Evolutionary conservation across 2,888 invertebrate genomes (phyloP), one percentile per base, ranked within the genome.

Genomic region (Bombylius major): DNA sequence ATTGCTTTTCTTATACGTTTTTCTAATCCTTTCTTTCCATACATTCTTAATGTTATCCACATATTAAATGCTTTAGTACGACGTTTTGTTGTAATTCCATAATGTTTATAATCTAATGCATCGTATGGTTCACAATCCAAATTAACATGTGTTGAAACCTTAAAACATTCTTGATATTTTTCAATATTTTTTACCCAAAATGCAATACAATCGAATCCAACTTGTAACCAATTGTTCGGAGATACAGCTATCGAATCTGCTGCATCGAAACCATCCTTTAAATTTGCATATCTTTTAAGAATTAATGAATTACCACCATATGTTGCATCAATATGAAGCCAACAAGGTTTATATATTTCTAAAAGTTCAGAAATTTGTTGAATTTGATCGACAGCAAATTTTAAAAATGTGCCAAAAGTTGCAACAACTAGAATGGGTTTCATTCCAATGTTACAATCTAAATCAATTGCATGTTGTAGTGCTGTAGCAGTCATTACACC

Each of bases 241-340:
- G 89, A 89, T 23, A 85, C 84, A 68, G 87, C 87, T 72, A 89
- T 85, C 0, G 88, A 88, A 66, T 84, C 82, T 0, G 85, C 87
- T 66, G 82, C 79, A 73, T 87, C 78, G 42, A 82, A 76, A 1
- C 82, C 82, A 5, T 75, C 72, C 72, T 79, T 76, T n/a, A 78
- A 67, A 1, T 78, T 74, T 58, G 83, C 78, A 65, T 87, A 78
- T 70, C 89, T 89, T 0, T 87, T 87, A 65, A 89, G 88, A 56
- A 89, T 85, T 66, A 89, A 82, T 3, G 84, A 82, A 64, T 81
- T 85, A 1, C 89, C 89, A 9, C 86, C 88, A 65, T 89, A 89
- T 0, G 88, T 87, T 0, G 82, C 87, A 67, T 89, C 88, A 3
- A 87, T 85, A 69, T 89, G 89, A 9, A 89, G 74, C 88, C 89